phyloP scores from a whole-genome alignment of 2,888 invertebrate species.

The Rhingia rostrata region DNA sequence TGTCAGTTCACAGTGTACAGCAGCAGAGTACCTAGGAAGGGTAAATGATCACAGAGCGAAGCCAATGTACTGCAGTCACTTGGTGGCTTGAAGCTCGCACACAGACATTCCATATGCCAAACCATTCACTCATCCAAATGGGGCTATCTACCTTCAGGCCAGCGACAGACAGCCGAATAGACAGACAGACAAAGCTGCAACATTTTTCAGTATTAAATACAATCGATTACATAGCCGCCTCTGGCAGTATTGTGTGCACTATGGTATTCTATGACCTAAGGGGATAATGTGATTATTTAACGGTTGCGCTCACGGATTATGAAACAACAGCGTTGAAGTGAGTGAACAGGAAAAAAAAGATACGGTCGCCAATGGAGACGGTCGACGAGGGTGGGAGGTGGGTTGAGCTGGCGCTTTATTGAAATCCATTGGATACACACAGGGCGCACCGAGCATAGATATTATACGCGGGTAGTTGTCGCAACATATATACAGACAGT shows the following conservation, averaged over 20 bases:
- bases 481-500: slow-evolving; percentile 35
- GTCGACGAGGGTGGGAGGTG: background rate
- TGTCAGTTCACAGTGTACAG: slow-evolving; percentile 5
- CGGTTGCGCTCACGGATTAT: slow-evolving; percentile 72
- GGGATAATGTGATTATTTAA: slow-evolving; percentile 74
- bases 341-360: slow-evolving; percentile 15
- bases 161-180: slow-evolving; percentile 35
- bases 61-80: slow-evolving; percentile 68
- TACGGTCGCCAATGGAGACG: background rate
- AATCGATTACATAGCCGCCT: slow-evolving; percentile 69
- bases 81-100: background rate
- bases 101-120: slow-evolving; percentile 46
- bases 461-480: background rate
- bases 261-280: slow-evolving; percentile 45
- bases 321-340: slow-evolving; percentile 56
- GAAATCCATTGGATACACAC: slow-evolving; percentile 44
- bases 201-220: slow-evolving; percentile 73
- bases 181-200: slow-evolving; percentile 68
- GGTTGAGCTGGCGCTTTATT: slow-evolving; percentile 37
- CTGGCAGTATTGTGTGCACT: slow-evolving; percentile 32
- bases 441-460: slow-evolving; percentile 4
- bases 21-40: slow-evolving; percentile 27
- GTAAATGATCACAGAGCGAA: slow-evolving; percentile 59
- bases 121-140: slow-evolving; percentile 65
- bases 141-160: slow-evolving; percentile 45